These are phyloP conservation scores for Scolopax mira DNA, from an alignment of 2,113 vertebrate genomes.

Conservation along the genomic window DNA sequence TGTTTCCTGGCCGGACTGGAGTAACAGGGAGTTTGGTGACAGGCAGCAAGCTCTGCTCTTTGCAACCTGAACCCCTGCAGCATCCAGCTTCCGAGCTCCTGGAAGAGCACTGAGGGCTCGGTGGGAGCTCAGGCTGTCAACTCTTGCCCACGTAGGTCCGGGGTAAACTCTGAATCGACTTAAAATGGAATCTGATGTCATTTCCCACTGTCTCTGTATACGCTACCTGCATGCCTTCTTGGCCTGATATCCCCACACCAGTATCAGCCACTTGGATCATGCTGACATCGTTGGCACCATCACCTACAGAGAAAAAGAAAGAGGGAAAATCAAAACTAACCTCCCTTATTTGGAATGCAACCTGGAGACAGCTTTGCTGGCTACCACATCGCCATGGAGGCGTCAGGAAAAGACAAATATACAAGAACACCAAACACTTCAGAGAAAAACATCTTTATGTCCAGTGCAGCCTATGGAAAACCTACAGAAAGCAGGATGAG, in stretches of 20 bases:
- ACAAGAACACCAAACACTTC: not conserved
- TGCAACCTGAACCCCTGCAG: not conserved
- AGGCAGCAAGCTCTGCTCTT: not conserved
- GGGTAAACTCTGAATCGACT: not conserved
- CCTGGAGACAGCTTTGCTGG: not conserved
- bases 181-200: not conserved
- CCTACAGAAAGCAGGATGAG: not conserved
- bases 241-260: constrained; percentile 83
- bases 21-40: not conserved
- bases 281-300: constrained; percentile 88
- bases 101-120: not conserved
- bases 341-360: not conserved
- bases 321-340: not conserved
- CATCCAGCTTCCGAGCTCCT: not conserved
- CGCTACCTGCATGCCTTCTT: constrained; percentile 89
- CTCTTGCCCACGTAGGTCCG: not conserved
- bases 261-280: constrained; percentile 87
- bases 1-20: not conserved
- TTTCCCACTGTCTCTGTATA: not conserved
- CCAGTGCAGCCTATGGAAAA: not conserved
- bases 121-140: not conserved
- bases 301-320: constrained; percentile 70
- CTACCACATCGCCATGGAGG: not conserved
- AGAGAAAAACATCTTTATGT: not conserved
- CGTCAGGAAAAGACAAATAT: not conserved